Conservation (phyloP, 2,888 invertebrate genomes). For the Elegia similella region DNA sequence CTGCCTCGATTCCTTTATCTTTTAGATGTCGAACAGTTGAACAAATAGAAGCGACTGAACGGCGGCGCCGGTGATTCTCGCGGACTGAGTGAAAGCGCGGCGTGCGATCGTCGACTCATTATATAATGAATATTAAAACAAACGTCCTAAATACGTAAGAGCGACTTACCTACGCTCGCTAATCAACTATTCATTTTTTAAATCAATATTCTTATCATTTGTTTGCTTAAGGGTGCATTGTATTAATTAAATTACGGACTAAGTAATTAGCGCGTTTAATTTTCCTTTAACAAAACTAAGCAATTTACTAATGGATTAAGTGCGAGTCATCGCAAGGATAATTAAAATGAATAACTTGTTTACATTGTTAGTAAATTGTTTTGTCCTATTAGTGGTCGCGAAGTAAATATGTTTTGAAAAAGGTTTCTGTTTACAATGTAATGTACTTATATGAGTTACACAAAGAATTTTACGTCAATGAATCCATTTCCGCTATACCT, state of each 20-base stretch:
- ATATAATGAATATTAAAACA: conserved; percentile 77
- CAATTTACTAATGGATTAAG: conserved; percentile 7
- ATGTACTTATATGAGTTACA: background rate
- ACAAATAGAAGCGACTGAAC: conserved; percentile 73
- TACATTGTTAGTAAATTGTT: background rate
- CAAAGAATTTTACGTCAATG: conserved; percentile 10
- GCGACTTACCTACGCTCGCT: conserved; percentile 49
- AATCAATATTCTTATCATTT: background rate
- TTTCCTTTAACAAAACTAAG: conserved; percentile 3
- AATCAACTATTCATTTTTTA: conserved; percentile 25
- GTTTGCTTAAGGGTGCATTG: background rate
- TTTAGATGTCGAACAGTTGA: conserved; percentile 74
- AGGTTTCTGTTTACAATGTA: background rate
- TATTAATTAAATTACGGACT: conserved; percentile 1
- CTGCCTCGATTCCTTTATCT: conserved; percentile 72
- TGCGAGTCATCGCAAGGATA: background rate
- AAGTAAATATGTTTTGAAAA: background rate
- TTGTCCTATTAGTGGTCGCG: background rate
- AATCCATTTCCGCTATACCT: conserved; percentile 11
- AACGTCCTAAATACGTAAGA: conserved; percentile 65
- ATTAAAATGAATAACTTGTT: conserved; percentile 8
- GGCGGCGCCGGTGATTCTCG: conserved; percentile 73
- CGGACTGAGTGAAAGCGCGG: conserved; percentile 73
- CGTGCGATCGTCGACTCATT: conserved; percentile 63
- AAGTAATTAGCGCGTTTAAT: conserved; percentile 2